Conservation (phyloP, 2,888 invertebrate species). For the Schrankia costaestrigalis region DNA sequence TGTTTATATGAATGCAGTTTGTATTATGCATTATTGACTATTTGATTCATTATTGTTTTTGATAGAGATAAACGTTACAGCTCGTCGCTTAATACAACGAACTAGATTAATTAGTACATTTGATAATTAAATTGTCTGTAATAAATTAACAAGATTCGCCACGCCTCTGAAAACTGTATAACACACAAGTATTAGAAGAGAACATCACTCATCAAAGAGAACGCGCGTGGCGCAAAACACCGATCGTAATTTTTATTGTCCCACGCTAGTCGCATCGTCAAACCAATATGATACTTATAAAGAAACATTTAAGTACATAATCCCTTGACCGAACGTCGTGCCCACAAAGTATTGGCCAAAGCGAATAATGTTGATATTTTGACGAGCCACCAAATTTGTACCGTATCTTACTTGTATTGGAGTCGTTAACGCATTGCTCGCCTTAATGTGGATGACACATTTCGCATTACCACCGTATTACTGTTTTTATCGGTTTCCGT, state of each 20-base stretch:
- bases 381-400: slow-evolving; percentile 61
- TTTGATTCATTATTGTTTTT: too few relatives aligned
- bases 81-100: too few relatives aligned
- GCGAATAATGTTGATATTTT: slow-evolving; percentile 69
- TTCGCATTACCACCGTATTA: slow-evolving; percentile 50
- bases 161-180: slow-evolving; percentile 53
- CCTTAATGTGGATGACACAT: slow-evolving; percentile 59
- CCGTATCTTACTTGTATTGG: slow-evolving; percentile 60
- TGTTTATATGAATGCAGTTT: too few relatives aligned
- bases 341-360: slow-evolving; percentile 60
- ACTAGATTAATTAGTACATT: too few relatives aligned
- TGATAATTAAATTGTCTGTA: too few relatives aligned
- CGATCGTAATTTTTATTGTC: slow-evolving; percentile 70
- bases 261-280: slow-evolving; percentile 46
- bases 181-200: slow-evolving; percentile 62
- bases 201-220: slow-evolving; percentile 69
- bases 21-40: too few relatives aligned
- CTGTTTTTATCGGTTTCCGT: slow-evolving; percentile 39
- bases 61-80: too few relatives aligned
- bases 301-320: slow-evolving; percentile 51
- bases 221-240: slow-evolving; percentile 65
- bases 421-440: slow-evolving; percentile 63
- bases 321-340: slow-evolving; percentile 42
- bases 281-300: slow-evolving; percentile 62
- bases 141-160: slow-evolving; percentile 22